phyloP scores from a whole-genome alignment of 2,797 vertebrate genomes.

The Characodon lateralis region DNA sequence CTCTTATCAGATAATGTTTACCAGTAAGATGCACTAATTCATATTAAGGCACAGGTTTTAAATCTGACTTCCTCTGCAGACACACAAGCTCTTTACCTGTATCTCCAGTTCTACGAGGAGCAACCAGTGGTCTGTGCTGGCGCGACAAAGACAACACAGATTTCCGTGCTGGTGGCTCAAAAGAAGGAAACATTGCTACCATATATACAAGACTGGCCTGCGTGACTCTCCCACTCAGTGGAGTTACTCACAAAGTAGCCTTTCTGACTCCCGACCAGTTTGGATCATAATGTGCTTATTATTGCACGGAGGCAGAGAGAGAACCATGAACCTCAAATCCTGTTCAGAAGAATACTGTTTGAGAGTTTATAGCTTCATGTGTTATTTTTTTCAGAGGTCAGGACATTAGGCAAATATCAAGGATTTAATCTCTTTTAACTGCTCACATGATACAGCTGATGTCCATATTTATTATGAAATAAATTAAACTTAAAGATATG shows the following conservation, averaged over 20 bases:
- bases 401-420: neutral
- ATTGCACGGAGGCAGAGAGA: conserved; percentile 63
- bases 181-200: conserved; percentile 62
- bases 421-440: neutral
- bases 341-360: conserved; percentile 52
- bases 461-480: no score
- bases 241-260: conserved; percentile 81
- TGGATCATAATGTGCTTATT: conserved; percentile 79
- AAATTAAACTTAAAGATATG: neutral
- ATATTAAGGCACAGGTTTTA: conserved; percentile 19
- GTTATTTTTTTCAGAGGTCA: neutral
- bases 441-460: neutral
- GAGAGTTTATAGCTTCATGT: conserved; percentile 41
- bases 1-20: neutral
- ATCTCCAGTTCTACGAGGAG: conserved; percentile 41
- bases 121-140: conserved; percentile 33
- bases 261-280: conserved; percentile 72
- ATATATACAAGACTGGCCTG: conserved; percentile 78
- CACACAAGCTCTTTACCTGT: conserved; percentile 72
- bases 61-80: conserved; percentile 25
- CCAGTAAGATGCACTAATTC: neutral
- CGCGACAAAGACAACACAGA: conserved; percentile 34
- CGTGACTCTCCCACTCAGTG: conserved; percentile 80
- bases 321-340: conserved; percentile 60
- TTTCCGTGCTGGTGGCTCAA: conserved; percentile 63